Conservation (phyloP, 23 tunicate genomes). For the Styela plicata region DNA sequence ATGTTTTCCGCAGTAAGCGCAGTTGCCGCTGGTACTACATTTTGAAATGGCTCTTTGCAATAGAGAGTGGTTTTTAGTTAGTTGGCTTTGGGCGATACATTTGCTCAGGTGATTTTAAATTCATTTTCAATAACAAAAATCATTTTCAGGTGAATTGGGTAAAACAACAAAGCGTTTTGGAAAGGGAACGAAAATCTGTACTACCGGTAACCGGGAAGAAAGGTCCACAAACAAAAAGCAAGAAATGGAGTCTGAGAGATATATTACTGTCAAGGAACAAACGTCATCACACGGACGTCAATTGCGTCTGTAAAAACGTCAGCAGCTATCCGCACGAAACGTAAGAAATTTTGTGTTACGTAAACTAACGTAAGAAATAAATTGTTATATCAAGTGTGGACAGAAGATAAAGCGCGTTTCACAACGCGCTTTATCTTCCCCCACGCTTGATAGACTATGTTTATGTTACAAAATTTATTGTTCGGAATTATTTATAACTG, state of each 20-base stretch:
- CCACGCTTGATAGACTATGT: no score
- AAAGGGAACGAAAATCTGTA: conserved; percentile 12
- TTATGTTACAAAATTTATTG: neutral
- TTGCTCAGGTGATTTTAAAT: no score
- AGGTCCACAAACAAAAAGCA: neutral
- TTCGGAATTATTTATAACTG: neutral
- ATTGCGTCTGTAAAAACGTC: conserved; percentile 29
- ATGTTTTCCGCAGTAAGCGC: no score
- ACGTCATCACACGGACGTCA: conserved; percentile 30
- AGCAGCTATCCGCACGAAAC: conserved; percentile 19
- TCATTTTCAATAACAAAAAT: no score
- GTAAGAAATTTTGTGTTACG: conserved; percentile 4
- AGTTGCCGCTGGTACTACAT: no score
- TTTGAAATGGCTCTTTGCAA: no score
- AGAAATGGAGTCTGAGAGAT: neutral
- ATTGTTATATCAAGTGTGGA: neutral
- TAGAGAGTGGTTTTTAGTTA: no score
- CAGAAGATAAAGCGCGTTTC: neutral
- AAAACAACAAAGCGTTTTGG: conserved; percentile 10
- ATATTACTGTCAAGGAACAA: conserved; percentile 8
- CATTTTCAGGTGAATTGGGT: conserved; percentile 26
- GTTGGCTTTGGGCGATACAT: no score
- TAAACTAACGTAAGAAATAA: neutral
- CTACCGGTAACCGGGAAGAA: neutral
- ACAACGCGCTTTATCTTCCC: no score